phyloP scores from a whole-genome alignment of 2,113 vertebrate species.

The Telmatochromis sp. region DNA sequence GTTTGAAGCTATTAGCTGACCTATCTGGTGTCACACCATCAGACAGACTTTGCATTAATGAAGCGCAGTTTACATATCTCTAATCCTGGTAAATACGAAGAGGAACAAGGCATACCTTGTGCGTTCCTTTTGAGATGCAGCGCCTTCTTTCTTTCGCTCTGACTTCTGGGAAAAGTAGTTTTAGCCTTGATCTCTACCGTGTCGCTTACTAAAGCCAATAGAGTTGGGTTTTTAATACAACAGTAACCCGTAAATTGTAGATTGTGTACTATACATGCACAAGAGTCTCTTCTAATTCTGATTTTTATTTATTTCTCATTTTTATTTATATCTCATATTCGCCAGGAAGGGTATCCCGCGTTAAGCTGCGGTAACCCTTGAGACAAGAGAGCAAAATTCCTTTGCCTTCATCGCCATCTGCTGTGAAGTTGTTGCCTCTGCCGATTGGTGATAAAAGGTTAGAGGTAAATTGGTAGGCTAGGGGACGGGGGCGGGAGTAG shows the following conservation, averaged over 20 bases:
- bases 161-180: constrained; percentile 36
- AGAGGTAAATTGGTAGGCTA: accelerated
- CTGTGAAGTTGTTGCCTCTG: background rate
- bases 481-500: accelerated
- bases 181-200: accelerated
- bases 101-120: background rate
- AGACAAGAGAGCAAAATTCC: accelerated
- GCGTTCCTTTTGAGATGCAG: background rate
- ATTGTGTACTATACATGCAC: background rate
- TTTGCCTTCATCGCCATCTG: background rate
- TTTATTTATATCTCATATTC: background rate
- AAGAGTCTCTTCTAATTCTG: background rate
- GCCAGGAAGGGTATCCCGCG: background rate
- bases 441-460: background rate
- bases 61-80: accelerated
- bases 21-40: accelerated
- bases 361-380: background rate
- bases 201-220: background rate
- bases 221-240: accelerated
- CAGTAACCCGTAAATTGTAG: background rate
- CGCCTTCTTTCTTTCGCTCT: background rate
- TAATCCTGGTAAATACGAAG: too few species aligned
- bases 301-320: background rate
- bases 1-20: accelerated
- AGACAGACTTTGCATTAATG: accelerated